Percentiles rank a stretch among this genome's conserved stretches.
Conservation (phyloP, 2,797 vertebrate species). For the Phrynocephalus vlangalii region DNA sequence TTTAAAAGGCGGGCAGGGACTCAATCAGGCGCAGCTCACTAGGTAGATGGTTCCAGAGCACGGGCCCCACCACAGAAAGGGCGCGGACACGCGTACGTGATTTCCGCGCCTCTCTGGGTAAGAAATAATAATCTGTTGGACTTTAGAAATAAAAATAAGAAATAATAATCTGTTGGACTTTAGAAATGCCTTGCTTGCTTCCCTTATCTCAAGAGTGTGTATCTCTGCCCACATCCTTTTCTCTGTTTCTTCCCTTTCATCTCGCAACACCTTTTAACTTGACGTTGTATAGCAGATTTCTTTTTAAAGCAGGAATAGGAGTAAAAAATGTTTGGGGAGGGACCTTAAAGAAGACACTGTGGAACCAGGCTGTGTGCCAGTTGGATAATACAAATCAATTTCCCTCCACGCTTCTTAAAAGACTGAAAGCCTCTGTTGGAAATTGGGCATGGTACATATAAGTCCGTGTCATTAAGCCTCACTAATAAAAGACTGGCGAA, state of each 20-base stretch:
- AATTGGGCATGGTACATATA: too few relatives aligned
- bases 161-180: background rate
- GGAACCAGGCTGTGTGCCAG: background rate
- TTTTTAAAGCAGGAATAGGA: background rate
- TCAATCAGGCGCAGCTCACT: too few relatives aligned
- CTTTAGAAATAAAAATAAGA: background rate
- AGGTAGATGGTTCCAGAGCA: too few relatives aligned
- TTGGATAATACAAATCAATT: background rate
- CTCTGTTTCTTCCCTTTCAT: background rate
- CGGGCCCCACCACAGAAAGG: too few relatives aligned
- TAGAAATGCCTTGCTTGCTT: background rate
- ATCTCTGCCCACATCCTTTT: slow-evolving; percentile 3
- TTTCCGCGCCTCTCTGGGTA: too few relatives aligned
- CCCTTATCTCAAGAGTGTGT: accelerated
- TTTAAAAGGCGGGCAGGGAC: too few relatives aligned
- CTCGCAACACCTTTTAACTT: background rate
- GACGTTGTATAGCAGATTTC: background rate
- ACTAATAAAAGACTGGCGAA: background rate
- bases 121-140: too few relatives aligned
- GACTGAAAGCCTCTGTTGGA: background rate
- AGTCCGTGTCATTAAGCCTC: too few relatives aligned
- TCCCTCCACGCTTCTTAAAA: background rate
- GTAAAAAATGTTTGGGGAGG: background rate
- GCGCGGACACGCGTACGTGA: too few relatives aligned
- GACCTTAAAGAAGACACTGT: background rate